phyloP scores from a whole-genome alignment of 2,113 vertebrate genomes.

The Micromys minutus region DNA sequence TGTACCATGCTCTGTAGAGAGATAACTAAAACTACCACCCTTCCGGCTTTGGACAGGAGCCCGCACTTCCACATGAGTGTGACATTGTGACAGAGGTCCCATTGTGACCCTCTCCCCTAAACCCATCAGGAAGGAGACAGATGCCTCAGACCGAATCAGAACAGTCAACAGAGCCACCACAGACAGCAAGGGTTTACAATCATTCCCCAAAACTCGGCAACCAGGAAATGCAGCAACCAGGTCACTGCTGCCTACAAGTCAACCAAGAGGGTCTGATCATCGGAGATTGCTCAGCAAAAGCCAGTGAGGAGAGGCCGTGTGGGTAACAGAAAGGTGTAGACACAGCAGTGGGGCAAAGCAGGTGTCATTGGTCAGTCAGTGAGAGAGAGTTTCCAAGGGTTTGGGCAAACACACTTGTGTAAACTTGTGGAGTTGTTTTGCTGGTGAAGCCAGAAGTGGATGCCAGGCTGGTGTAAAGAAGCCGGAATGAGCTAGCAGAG shows the following conservation, averaged over 20 bases:
- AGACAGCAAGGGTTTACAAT: background rate
- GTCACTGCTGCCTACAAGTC: background rate
- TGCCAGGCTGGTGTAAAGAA: background rate
- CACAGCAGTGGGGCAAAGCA: background rate
- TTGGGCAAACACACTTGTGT: background rate
- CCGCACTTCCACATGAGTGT: background rate
- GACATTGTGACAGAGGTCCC: background rate
- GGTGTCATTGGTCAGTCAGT: background rate
- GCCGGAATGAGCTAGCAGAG: background rate
- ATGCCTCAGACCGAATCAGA: background rate
- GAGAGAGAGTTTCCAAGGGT: background rate
- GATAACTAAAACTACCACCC: background rate
- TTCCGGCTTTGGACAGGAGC: background rate
- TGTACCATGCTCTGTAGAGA: background rate
- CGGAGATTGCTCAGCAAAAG: background rate
- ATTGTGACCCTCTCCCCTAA: background rate
- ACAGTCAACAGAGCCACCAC: background rate
- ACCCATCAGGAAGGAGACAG: background rate
- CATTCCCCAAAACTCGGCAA: background rate
- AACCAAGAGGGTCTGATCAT: background rate
- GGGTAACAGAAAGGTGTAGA: background rate
- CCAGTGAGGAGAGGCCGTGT: background rate
- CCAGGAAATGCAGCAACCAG: accelerated
- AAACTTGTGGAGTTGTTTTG: background rate
- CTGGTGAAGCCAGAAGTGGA: background rate